Conservation (phyloP, 2,888 invertebrate genomes). For the Falcaria lacertinaria region DNA sequence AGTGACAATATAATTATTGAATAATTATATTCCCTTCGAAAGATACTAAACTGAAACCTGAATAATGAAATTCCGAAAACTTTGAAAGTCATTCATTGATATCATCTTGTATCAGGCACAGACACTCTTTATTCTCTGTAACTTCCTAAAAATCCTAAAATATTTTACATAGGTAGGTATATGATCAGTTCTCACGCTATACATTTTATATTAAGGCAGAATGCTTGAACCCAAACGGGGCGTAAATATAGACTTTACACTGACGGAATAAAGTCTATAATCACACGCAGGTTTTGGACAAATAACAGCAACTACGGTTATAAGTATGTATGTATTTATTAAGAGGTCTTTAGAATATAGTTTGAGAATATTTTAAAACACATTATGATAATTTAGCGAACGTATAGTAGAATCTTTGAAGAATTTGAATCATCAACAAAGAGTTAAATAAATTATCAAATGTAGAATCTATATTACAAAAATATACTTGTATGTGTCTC, state of each 20-base stretch:
- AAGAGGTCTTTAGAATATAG: background rate
- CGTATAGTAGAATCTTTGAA: too few relatives aligned
- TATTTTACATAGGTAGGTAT: constrained; percentile 18
- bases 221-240: too few relatives aligned
- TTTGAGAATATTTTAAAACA: background rate
- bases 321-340: background rate
- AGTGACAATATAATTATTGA: too few relatives aligned
- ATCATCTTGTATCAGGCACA: background rate
- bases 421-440: too few relatives aligned
- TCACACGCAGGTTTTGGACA: background rate
- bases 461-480: too few relatives aligned
- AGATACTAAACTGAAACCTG: too few relatives aligned
- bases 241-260: background rate
- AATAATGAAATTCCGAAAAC: too few relatives aligned
- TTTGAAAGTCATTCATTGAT: too few relatives aligned
- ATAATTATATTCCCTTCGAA: too few relatives aligned
- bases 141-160: constrained; percentile 10
- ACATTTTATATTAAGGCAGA: constrained; percentile 1
- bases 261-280: background rate
- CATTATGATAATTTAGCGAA: too few relatives aligned
- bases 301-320: background rate
- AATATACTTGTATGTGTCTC: too few relatives aligned
- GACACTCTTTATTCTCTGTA: constrained; percentile 8
- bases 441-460: too few relatives aligned
- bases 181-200: constrained; percentile 19